Evolutionary conservation across 2,113 vertebrate species (phyloP).

Genomic region (Anarrhichthys ocellatus): DNA sequence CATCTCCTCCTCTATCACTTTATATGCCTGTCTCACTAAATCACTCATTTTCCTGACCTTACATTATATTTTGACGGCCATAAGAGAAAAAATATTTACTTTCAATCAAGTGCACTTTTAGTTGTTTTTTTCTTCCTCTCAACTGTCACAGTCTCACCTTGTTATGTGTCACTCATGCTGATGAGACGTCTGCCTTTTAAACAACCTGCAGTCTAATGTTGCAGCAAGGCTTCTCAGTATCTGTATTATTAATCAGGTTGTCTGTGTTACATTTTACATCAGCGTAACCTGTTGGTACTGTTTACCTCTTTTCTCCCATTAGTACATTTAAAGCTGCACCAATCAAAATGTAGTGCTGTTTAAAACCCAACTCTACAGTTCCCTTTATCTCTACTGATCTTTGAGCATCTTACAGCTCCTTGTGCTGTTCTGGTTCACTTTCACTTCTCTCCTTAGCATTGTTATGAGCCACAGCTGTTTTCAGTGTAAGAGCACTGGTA

Average conservation of each 20-base stretch:
- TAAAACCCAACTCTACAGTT: not conserved
- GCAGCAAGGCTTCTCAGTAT: conserved; percentile 27
- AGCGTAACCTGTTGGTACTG: conserved; percentile 1
- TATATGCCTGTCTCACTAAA: not conserved
- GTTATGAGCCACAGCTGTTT: not conserved
- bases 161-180: conserved; percentile 44
- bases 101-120: conserved; percentile 25
- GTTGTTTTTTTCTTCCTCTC: conserved; percentile 4
- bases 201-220: conserved; percentile 50
- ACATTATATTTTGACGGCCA: not conserved
- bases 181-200: conserved; percentile 37
- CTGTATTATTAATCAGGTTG: conserved; percentile 61
- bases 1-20: not conserved
- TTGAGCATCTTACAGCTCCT: not conserved
- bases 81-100: conserved; percentile 30
- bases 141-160: conserved; percentile 27
- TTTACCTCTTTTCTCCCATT: not conserved
- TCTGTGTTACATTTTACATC: conserved; percentile 37
- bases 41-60: not conserved
- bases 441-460: not conserved
- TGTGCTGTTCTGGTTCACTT: not conserved
- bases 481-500: not conserved
- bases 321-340: not conserved
- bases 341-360: not conserved
- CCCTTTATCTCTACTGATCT: not conserved